Evolutionary conservation across 2,113 vertebrate species (phyloP).

Genomic region (Gavialis gangeticus): DNA sequence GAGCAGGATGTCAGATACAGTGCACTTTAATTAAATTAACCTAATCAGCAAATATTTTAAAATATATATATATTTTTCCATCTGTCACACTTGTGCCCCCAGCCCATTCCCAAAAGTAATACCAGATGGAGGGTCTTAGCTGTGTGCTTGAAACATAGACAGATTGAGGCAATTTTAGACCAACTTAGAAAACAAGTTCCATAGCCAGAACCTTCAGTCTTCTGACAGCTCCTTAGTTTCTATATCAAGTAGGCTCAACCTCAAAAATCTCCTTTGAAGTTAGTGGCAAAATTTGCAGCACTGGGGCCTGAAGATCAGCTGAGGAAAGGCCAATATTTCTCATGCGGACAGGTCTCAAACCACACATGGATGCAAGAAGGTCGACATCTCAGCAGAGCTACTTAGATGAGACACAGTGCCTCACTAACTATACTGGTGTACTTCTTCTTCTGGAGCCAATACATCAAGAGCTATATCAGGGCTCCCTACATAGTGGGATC

Average conservation of each 20-base stretch:
- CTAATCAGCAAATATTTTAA: background rate
- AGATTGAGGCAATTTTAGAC: background rate
- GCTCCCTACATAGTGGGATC: too few species aligned
- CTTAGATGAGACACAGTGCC: too few species aligned
- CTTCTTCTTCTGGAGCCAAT: too few species aligned
- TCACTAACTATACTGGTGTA: too few species aligned
- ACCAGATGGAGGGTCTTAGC: background rate
- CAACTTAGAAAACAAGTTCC: background rate
- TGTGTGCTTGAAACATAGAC: background rate
- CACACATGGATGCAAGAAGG: background rate
- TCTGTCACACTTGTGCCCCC: background rate
- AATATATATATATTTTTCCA: constrained; percentile 15
- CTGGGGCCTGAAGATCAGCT: background rate
- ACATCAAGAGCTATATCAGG: too few species aligned
- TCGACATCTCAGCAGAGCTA: too few species aligned
- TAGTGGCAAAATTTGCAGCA: background rate
- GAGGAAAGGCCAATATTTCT: background rate
- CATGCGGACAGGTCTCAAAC: background rate
- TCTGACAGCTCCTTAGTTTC: background rate
- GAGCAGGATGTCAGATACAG: background rate
- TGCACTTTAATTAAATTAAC: constrained; percentile 5
- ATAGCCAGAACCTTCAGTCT: background rate
- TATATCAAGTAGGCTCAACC: background rate
- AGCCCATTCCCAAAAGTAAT: background rate
- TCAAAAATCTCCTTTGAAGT: background rate